These are phyloP conservation scores for Myiopsitta monachus DNA, from an alignment of 2,113 vertebrate species.

Conservation along the genomic window DNA sequence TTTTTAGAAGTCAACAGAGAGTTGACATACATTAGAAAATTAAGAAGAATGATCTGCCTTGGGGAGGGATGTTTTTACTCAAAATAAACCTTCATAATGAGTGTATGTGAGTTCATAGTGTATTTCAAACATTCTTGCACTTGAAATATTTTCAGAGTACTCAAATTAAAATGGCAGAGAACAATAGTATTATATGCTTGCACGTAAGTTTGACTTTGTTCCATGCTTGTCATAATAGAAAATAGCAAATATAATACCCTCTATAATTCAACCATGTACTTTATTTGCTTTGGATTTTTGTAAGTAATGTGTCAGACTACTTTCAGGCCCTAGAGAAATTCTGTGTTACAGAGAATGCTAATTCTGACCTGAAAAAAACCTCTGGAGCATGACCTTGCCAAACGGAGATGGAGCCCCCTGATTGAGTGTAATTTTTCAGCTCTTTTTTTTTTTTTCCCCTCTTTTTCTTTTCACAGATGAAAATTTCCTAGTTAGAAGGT, in stretches of 20 bases:
- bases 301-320: background rate
- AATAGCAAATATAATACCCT: background rate
- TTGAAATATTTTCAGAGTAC: conserved; percentile 37
- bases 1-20: background rate
- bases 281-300: conserved; percentile 1
- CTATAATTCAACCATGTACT: background rate
- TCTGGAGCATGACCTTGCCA: background rate
- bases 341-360: background rate
- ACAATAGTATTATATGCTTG: background rate
- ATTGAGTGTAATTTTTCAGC: background rate
- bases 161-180: conserved; percentile 13
- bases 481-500: background rate
- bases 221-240: background rate
- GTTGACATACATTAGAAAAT: background rate
- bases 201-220: background rate
- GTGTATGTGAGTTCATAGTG: conserved; percentile 16
- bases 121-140: conserved; percentile 41
- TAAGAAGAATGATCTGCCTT: conserved; percentile 4
- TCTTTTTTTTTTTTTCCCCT: too few species aligned
- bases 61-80: conserved; percentile 47
- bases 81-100: conserved; percentile 50
- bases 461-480: background rate
- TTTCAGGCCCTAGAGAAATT: background rate
- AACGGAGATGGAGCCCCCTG: background rate
- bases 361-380: background rate